A percentile compares a stretch with the other conserved stretches of the same genome.
Evolutionary conservation across 2,888 invertebrate genomes (phyloP).

Genomic region (Sussaba pulchella): DNA sequence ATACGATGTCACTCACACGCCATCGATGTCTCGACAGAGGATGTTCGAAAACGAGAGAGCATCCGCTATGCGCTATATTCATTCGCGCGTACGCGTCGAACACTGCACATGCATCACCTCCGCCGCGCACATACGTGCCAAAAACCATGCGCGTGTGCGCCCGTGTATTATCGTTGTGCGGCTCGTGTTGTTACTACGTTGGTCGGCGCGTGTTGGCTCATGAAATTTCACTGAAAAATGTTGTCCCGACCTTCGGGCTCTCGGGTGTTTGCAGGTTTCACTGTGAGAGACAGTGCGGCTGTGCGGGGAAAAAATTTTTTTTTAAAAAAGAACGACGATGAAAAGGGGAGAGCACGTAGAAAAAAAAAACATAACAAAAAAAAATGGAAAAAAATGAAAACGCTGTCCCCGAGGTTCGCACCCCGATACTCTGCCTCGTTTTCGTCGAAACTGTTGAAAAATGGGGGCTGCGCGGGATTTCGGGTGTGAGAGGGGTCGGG

Average conservation of each 20-base stretch:
- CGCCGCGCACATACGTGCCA: too few species aligned
- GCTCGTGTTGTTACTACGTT: slow-evolving; percentile 25
- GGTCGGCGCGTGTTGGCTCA: slow-evolving; percentile 37
- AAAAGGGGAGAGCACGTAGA: background rate
- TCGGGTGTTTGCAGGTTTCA: slow-evolving; percentile 29
- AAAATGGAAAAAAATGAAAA: slow-evolving; percentile 15
- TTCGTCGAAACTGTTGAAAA: slow-evolving; percentile 40
- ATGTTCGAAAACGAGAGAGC: slow-evolving; percentile 57
- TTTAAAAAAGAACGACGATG: too few species aligned
- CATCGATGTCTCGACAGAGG: slow-evolving; percentile 40
- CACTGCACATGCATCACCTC: too few species aligned
- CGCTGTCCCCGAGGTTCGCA: slow-evolving; percentile 36
- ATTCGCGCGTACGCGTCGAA: background rate
- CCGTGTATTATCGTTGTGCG: background rate
- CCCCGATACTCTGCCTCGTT: slow-evolving; percentile 26
- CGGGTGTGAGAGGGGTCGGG: background rate
- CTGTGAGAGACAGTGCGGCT: slow-evolving; percentile 16
- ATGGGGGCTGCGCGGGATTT: background rate
- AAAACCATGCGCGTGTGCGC: too few species aligned
- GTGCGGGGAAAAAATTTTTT: too few species aligned
- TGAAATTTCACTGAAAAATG: slow-evolving; percentile 54
- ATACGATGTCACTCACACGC: slow-evolving; percentile 50
- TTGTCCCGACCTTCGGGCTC: slow-evolving; percentile 24
- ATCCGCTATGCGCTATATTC: slow-evolving; percentile 33
- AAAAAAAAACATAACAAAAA: slow-evolving; percentile 8